Evolutionary conservation across 2,113 vertebrate genomes (phyloP).

Genomic region (Tachycineta bicolor): DNA sequence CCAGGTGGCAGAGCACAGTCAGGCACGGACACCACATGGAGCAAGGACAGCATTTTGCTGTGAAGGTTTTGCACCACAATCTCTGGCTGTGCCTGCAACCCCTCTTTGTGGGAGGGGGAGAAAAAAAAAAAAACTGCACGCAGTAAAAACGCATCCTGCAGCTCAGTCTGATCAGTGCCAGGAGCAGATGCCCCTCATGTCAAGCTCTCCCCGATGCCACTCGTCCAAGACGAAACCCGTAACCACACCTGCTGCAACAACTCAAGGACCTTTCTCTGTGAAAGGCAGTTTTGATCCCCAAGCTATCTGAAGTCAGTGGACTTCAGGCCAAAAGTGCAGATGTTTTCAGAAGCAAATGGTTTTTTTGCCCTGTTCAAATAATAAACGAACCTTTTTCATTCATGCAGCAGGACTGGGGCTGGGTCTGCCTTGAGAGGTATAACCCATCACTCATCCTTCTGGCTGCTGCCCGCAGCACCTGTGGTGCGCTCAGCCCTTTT

Average conservation of each 20-base stretch:
- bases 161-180: accelerated
- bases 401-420: not conserved
- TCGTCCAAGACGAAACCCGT: not conserved
- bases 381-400: not conserved
- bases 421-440: not conserved
- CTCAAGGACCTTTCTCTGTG: accelerated
- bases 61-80: accelerated
- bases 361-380: not conserved
- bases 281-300: not conserved
- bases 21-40: not conserved
- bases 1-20: not conserved
- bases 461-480: not conserved
- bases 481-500: not conserved
- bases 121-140: accelerated
- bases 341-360: not conserved
- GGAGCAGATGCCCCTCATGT: accelerated
- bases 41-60: not conserved
- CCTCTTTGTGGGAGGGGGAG: not conserved
- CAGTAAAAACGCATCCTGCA: not conserved
- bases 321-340: not conserved
- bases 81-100: accelerated
- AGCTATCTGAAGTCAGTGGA: not conserved
- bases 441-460: not conserved
- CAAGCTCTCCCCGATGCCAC: not conserved
- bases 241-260: not conserved